Evolutionary conservation across 2,888 invertebrate genomes (phyloP).

Genomic region (Callyntrura sp.): DNA sequence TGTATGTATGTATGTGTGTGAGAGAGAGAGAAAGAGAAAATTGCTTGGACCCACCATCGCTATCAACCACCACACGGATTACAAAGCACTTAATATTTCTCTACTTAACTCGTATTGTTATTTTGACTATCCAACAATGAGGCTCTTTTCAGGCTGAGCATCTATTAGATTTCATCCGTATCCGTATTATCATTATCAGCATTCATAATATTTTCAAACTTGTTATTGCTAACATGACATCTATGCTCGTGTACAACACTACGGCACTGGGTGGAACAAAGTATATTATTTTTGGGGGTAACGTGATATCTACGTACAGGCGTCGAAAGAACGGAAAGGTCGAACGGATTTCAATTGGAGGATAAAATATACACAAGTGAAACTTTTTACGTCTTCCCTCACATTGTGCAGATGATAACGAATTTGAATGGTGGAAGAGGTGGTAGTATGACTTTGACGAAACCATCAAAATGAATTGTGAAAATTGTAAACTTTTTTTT

Average conservation of each 20-base stretch:
- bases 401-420: not conserved
- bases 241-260: not conserved
- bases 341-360: not conserved
- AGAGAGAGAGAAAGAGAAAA: slow-evolving; percentile 43
- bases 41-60: slow-evolving; percentile 45
- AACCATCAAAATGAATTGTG: slow-evolving; percentile 30
- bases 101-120: slow-evolving; percentile 18
- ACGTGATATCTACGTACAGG: not conserved
- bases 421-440: not conserved
- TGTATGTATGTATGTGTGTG: not conserved
- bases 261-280: too few species aligned
- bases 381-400: not conserved
- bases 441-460: slow-evolving; percentile 53
- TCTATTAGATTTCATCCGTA: not conserved
- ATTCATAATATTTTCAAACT: slow-evolving; percentile 25
- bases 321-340: not conserved
- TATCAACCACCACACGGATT: slow-evolving; percentile 59
- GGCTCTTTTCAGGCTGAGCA: not conserved
- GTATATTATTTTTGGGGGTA: not conserved
- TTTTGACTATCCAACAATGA: slow-evolving; percentile 11
- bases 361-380: not conserved
- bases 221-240: slow-evolving; percentile 27
- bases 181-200: not conserved
- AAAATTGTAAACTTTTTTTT: slow-evolving; percentile 2
- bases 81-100: slow-evolving; percentile 61